phyloP scores from a whole-genome alignment of 2,888 invertebrate species.

The Scrobipalpa costella region DNA sequence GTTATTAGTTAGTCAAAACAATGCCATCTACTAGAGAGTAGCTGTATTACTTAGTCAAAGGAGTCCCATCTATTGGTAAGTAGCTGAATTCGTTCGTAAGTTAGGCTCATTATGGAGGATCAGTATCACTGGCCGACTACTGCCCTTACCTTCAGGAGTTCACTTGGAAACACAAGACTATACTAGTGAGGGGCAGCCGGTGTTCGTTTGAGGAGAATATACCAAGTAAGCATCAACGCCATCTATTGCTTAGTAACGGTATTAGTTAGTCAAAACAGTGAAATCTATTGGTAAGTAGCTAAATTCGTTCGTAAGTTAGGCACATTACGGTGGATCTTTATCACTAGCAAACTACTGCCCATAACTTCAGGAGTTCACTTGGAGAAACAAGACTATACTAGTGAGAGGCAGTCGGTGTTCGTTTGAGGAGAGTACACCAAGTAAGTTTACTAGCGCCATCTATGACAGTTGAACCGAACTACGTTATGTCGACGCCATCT shows the following conservation, averaged over 20 bases:
- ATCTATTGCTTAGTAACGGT: too few relatives aligned
- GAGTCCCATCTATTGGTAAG: too few relatives aligned
- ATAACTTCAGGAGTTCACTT: slow-evolving; percentile 98
- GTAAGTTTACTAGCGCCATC: slow-evolving; percentile 81
- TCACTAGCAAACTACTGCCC: slow-evolving; percentile 98
- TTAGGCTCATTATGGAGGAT: slow-evolving; percentile 86
- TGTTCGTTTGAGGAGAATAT: slow-evolving; percentile 96
- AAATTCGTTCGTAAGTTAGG: slow-evolving; percentile 57
- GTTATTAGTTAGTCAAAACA: too few relatives aligned
- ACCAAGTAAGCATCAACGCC: slow-evolving; percentile 94
- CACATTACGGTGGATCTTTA: slow-evolving; percentile 91
- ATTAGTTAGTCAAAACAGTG: too few relatives aligned
- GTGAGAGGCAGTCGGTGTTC: slow-evolving; percentile 96
- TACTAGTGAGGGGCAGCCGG: slow-evolving; percentile 95
- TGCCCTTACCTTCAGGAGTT: slow-evolving; percentile 99
- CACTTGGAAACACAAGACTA: slow-evolving; percentile 95
- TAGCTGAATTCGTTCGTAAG: too few relatives aligned
- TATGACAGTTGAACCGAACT: too few relatives aligned
- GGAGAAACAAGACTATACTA: slow-evolving; percentile 94
- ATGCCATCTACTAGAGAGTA: too few relatives aligned
- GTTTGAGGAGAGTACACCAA: slow-evolving; percentile 94
- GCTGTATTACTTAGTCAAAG: too few relatives aligned
- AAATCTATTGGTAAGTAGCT: too few relatives aligned
- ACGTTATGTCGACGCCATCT: too few relatives aligned
- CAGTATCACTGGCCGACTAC: slow-evolving; percentile 95